phyloP scores from a whole-genome alignment of 2,888 invertebrate species.

The Lamellibrachia satsuma region DNA sequence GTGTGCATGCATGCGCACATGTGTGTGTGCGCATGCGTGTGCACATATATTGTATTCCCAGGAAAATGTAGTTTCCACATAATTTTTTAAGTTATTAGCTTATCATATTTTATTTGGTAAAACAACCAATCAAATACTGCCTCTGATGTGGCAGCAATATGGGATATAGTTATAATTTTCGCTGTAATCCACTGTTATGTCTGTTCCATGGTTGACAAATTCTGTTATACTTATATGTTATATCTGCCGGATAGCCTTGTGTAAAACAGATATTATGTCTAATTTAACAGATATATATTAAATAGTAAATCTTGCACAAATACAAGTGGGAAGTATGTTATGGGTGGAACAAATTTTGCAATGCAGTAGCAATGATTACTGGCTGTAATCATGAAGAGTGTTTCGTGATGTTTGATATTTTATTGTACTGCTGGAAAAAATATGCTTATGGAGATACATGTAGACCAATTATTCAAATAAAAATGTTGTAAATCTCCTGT shows the following conservation, averaged over 20 bases:
- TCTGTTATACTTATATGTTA: not conserved
- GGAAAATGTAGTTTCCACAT: not conserved
- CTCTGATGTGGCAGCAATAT: not conserved
- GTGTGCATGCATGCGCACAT: too few relatives aligned
- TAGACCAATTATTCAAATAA: not conserved
- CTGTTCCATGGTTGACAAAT: not conserved
- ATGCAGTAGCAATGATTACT: too few relatives aligned
- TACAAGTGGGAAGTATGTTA: too few relatives aligned
- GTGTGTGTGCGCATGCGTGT: too few relatives aligned
- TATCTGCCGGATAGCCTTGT: not conserved
- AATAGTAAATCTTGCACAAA: too few relatives aligned
- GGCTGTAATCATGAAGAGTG: too few relatives aligned
- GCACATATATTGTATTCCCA: not conserved
- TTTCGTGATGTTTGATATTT: too few relatives aligned
- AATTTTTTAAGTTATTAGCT: not conserved
- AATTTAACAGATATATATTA: not conserved
- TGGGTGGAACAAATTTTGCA: too few relatives aligned
- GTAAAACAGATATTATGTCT: not conserved
- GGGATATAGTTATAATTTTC: not conserved
- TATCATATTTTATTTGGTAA: not conserved
- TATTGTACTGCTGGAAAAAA: too few relatives aligned
- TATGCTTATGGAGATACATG: not conserved
- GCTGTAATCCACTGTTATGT: not conserved
- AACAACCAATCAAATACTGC: too few relatives aligned
- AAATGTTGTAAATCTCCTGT: not conserved